Base-by-base conservation (phyloP, 1,140 invertebrate species). In the Nebria ingens region DNA sequence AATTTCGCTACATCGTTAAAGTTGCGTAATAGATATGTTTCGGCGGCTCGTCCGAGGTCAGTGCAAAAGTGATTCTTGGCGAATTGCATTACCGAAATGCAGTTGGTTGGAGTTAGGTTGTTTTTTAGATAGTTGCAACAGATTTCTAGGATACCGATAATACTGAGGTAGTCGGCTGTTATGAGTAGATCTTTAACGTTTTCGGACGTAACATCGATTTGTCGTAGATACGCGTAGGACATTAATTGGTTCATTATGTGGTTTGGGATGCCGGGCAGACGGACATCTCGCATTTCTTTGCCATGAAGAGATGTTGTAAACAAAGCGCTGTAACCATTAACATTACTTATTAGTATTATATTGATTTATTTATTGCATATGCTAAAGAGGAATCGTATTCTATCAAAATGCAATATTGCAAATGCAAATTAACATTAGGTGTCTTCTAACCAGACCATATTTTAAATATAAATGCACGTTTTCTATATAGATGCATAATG, bases 31-130 rank as follows among this genome's bases (percentile, higher is more conserved):
- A 90, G 73, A 61, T 82, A 91, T 52, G 76, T 78, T 56, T 86
- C 77, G 0, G 86, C 80, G 25, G 81, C 78, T 2, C 73, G 72
- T 61, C 85, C 80, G 20, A 94, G 68, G 25, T 83, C 79, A 20
- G 78, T 78, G 60, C 86, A 86, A 64, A 86, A 86, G 59, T 86
- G 83, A 38, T 81, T 75, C 59, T 78, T 78, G 0, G 90, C 86
- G 69, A 93, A 93, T 59, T 81, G 79, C 73, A 87, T 79, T 23
- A 93, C 84, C 15, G 85, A 82, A 40, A 95, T 83, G 65, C 87
- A 91, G 66, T 92, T 94, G 56, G 82, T 80, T 0, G 83, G 78
- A 1, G 71, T 79, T 9, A 93, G 70, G 9, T 77, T 70, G 17
- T 77, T 71, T 53, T 71, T 64, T 0, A 94, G 72, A 66, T 83